Conservation (phyloP, 2,888 invertebrate species). For the Gastracanthus pulcherrimus region DNA sequence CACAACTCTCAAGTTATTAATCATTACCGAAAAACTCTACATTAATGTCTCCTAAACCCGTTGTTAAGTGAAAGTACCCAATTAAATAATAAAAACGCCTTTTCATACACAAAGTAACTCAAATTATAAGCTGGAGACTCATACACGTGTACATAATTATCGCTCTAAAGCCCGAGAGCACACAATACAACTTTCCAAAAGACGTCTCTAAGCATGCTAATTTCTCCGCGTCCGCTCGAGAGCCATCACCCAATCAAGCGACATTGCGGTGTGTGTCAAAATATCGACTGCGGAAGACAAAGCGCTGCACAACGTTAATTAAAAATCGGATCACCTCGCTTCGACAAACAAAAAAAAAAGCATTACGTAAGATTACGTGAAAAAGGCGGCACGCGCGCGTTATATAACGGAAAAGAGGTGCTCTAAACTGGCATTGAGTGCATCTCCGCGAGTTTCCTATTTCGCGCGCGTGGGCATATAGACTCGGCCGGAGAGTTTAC, state of each 20-base stretch:
- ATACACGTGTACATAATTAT: background rate
- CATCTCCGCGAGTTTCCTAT: constrained; percentile 5
- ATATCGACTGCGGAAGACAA: background rate
- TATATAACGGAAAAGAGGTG: constrained; percentile 17
- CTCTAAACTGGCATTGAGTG: constrained; percentile 38
- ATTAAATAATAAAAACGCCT: background rate
- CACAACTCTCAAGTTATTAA: background rate
- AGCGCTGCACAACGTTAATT: background rate
- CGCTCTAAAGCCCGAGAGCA: background rate
- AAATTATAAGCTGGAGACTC: background rate
- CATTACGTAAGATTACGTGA: constrained; percentile 24
- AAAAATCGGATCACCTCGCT: constrained; percentile 9
- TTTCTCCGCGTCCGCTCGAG: background rate
- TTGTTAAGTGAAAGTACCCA: background rate
- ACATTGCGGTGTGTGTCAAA: background rate
- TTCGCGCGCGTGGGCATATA: background rate
- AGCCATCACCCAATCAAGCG: too few species aligned
- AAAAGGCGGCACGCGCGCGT: background rate
- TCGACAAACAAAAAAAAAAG: constrained; percentile 14
- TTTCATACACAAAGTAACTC: background rate
- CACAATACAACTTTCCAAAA: constrained; percentile 15
- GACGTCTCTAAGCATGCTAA: constrained; percentile 11
- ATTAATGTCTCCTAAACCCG: background rate
- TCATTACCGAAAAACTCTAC: background rate
- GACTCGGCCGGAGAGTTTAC: too few species aligned